These are phyloP conservation scores for Galaxias olidus DNA, from an alignment of 2,797 vertebrate genomes.

Conservation along the genomic window DNA sequence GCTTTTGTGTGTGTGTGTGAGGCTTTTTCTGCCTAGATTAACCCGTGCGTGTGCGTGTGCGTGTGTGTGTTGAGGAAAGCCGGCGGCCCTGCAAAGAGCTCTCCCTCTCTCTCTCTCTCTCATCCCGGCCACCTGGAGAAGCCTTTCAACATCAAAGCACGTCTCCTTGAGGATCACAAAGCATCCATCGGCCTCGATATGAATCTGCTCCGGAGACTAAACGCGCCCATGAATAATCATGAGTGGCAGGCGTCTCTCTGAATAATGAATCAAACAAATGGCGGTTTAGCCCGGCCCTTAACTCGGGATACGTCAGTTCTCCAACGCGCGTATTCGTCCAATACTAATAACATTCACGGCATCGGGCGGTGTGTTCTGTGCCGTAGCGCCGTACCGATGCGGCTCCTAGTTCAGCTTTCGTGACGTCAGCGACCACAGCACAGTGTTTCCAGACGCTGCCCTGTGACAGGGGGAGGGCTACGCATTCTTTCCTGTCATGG, in stretches of 20 bases:
- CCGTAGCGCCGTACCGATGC: background rate
- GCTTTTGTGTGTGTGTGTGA: background rate
- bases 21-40: too few species aligned
- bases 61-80: background rate
- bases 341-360: background rate
- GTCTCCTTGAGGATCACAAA: slow-evolving; percentile 5
- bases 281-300: too few species aligned
- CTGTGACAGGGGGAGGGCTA: slow-evolving; percentile 30
- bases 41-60: background rate
- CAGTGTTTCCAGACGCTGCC: slow-evolving; percentile 22
- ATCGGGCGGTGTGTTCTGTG: background rate
- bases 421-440: slow-evolving; percentile 24
- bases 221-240: slow-evolving; percentile 8
- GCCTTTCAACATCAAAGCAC: slow-evolving; percentile 32
- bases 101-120: background rate
- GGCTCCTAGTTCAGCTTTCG: background rate
- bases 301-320: too few species aligned
- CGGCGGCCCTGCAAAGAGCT: background rate
- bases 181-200: background rate
- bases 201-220: background rate
- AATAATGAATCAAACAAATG: background rate
- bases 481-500: slow-evolving; percentile 51
- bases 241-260: background rate
- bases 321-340: too few species aligned
- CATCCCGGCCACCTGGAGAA: slow-evolving; percentile 1